Conservation (phyloP, 1,140 invertebrate species). For the Lordiphosa mommai region DNA sequence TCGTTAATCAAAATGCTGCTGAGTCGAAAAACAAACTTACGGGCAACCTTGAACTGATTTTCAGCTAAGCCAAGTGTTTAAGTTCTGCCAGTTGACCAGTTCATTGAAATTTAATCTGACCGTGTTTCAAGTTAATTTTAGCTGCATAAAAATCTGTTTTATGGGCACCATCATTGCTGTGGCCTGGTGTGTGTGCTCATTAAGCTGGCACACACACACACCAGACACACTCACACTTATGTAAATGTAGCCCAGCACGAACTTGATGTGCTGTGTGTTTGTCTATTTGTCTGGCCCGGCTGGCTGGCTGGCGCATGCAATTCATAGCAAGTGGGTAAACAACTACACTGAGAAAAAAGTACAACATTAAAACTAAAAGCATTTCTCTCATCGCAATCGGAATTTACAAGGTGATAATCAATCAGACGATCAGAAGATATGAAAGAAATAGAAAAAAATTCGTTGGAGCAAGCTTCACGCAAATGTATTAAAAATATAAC, state of each 20-base stretch:
- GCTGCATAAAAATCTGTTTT: constrained; percentile 69
- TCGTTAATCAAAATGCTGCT: constrained; percentile 70
- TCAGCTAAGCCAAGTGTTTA: constrained; percentile 25
- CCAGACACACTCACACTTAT: constrained; percentile 60
- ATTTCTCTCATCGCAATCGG: too few species aligned
- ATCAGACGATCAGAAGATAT: too few species aligned
- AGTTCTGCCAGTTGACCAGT: constrained; percentile 15
- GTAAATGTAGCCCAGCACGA: constrained; percentile 58
- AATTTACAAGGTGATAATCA: too few species aligned
- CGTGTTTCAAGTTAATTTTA: constrained; percentile 55
- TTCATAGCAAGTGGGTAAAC: constrained; percentile 71
- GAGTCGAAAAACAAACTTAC: constrained; percentile 31
- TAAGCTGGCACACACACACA: constrained; percentile 51
- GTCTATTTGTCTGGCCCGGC: constrained; percentile 28
- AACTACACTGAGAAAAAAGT: constrained; percentile 33
- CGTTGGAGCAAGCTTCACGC: too few species aligned
- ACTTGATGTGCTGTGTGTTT: constrained; percentile 12
- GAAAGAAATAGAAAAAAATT: too few species aligned
- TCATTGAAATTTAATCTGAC: constrained; percentile 36
- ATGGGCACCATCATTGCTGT: constrained; percentile 18
- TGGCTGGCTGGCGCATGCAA: constrained; percentile 49
- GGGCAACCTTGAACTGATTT: constrained; percentile 38
- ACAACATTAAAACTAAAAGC: too few species aligned
- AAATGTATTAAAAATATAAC: too few species aligned
- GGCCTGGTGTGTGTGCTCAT: constrained; percentile 53